Evolutionary conservation across 2,797 vertebrate genomes (phyloP).

Genomic region (Cetoscarus ocellatus): DNA sequence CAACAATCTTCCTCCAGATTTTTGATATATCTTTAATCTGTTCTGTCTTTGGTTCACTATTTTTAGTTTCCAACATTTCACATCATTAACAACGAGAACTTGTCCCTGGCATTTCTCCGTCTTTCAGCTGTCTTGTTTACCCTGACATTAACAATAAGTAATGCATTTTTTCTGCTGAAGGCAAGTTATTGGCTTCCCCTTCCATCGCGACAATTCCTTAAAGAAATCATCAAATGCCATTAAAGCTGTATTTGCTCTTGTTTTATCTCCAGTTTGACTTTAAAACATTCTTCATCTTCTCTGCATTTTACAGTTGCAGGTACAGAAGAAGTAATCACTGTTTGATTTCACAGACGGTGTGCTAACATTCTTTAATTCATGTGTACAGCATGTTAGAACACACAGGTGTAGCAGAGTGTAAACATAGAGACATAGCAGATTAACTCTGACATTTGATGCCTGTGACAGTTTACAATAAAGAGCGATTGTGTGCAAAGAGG

Average conservation of each 20-base stretch:
- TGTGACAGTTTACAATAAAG: conserved; percentile 21
- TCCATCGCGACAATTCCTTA: not conserved
- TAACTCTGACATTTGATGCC: conserved; percentile 77
- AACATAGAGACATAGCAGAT: conserved; percentile 62
- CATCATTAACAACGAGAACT: conserved; percentile 11
- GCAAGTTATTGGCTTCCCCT: not conserved
- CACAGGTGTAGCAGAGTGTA: conserved; percentile 33
- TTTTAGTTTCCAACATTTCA: conserved; percentile 33
- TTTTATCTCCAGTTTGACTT: not conserved
- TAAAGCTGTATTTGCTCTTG: not conserved
- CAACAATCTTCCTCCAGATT: not conserved
- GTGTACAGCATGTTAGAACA: not conserved
- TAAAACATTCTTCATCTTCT: not conserved
- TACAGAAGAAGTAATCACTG: conserved; percentile 3
- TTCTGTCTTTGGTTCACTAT: conserved; percentile 13
- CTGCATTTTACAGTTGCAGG: not conserved
- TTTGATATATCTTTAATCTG: conserved; percentile 2
- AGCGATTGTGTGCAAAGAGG: conserved; percentile 11
- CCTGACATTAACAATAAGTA: conserved; percentile 10
- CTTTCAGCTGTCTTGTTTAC: not conserved
- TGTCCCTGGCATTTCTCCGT: conserved; percentile 10
- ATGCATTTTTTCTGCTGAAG: not conserved
- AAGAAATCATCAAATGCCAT: not conserved
- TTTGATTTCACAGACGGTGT: conserved; percentile 13
- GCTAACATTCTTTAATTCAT: conserved; percentile 20